Conservation (phyloP, 2,888 invertebrate species). For the Caenorhabditis sp. region DNA sequence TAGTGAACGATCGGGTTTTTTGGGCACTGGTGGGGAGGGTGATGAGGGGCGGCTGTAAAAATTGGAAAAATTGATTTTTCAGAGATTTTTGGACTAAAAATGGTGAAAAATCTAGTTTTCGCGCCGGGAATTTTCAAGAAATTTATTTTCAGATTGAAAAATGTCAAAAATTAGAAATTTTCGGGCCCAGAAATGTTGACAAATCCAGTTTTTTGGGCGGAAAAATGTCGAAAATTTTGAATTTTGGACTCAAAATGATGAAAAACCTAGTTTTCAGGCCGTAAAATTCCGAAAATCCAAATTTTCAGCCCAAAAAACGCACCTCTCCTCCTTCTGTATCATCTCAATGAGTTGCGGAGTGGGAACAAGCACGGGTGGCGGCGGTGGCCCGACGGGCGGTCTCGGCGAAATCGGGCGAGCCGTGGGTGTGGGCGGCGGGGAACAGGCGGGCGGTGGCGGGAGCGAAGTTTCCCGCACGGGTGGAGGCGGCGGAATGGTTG, state of each 20-base stretch:
- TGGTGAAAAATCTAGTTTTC: background rate
- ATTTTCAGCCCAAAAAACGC: too few species aligned
- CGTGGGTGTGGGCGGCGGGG: conserved; percentile 28
- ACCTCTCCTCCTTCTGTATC: conserved; percentile 44
- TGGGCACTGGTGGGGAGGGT: background rate
- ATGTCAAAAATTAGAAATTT: background rate
- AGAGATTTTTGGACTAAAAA: background rate
- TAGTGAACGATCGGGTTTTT: conserved; percentile 5
- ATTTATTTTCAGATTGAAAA: background rate
- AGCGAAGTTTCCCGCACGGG: background rate
- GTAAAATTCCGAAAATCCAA: too few species aligned
- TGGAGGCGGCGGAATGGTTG: conserved; percentile 27
- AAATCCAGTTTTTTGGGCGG: too few species aligned
- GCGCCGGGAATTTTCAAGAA: background rate
- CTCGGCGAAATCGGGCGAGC: conserved; percentile 14
- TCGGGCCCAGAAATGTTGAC: background rate
- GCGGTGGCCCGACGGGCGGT: conserved; percentile 9
- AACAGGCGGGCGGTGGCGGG: background rate
- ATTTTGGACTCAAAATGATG: background rate
- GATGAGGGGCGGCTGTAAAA: background rate
- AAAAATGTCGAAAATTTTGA: too few species aligned
- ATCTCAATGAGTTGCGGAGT: conserved; percentile 47
- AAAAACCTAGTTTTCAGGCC: too few species aligned
- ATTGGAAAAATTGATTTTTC: conserved; percentile 4
- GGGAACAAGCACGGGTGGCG: conserved; percentile 38